Conservation (phyloP, 2,888 invertebrate species). For the Cactoblastis cactorum region DNA sequence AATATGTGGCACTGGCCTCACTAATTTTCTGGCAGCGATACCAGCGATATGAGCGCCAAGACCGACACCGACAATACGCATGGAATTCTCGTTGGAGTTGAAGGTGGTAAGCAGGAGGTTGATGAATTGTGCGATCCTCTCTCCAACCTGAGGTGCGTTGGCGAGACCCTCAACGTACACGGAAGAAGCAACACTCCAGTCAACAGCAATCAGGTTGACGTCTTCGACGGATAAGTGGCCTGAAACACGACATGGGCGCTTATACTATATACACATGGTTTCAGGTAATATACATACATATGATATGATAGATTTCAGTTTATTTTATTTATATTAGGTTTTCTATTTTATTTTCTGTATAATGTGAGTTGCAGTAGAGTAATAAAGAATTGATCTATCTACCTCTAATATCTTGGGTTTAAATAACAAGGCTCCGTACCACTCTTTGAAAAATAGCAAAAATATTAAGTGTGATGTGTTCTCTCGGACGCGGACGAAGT, state of each 20-base stretch:
- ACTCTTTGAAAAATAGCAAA: too few species aligned
- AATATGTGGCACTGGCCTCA: constrained; percentile 47
- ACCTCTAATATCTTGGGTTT: too few species aligned
- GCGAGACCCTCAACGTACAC: constrained; percentile 54
- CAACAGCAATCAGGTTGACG: constrained; percentile 62
- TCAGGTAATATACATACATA: too few species aligned
- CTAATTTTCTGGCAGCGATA: constrained; percentile 49
- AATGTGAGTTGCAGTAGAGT: too few species aligned
- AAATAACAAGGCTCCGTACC: too few species aligned
- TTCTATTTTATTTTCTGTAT: too few species aligned
- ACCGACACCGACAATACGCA: constrained; percentile 62
- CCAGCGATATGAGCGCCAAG: constrained; percentile 68
- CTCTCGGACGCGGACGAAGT: too few species aligned
- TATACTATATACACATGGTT: too few species aligned
- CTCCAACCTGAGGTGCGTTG: constrained; percentile 52
- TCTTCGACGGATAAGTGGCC: constrained; percentile 47
- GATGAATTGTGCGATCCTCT: constrained; percentile 53
- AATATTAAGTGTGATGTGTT: too few species aligned
- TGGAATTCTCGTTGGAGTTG: constrained; percentile 35
- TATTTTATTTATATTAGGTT: too few species aligned
- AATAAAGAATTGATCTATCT: too few species aligned
- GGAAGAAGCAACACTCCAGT: constrained; percentile 53
- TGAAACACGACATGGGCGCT: constrained; percentile 36
- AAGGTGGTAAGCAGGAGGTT: constrained; percentile 52
- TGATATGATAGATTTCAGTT: too few species aligned